Evolutionary conservation across 23 tunicate species (phyloP).

Genomic region (Trididemnum miniatum): DNA sequence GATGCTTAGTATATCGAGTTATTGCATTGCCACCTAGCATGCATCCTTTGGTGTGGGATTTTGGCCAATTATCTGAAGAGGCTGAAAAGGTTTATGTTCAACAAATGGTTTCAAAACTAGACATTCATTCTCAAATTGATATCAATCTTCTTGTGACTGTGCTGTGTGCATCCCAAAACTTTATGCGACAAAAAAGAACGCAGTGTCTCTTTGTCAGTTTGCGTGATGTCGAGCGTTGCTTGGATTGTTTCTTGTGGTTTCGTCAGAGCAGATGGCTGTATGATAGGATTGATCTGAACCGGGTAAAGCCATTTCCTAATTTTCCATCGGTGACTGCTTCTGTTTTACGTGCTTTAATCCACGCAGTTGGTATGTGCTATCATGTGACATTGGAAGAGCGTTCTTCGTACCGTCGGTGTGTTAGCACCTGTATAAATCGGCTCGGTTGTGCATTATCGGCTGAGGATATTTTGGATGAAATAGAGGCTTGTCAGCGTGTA

Average conservation of each 20-base stretch:
- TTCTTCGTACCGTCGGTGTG: constrained; percentile 16
- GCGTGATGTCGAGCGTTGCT: constrained; percentile 80
- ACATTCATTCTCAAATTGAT: background rate
- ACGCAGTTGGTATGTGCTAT: constrained; percentile 71
- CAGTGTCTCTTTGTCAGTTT: constrained; percentile 79
- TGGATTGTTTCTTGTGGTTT: constrained; percentile 60
- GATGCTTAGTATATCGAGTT: constrained; percentile 71
- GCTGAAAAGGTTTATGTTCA: constrained; percentile 68
- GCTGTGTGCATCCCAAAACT: constrained; percentile 49
- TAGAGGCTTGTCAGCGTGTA: constrained; percentile 51
- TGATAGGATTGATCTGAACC: background rate
- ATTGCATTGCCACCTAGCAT: constrained; percentile 88
- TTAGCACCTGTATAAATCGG: background rate
- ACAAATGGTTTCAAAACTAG: constrained; percentile 48
- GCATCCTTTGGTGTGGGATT: constrained; percentile 90
- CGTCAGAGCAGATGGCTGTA: constrained; percentile 30
- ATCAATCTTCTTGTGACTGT: constrained; percentile 37
- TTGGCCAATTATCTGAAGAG: constrained; percentile 49
- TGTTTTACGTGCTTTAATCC: constrained; percentile 28
- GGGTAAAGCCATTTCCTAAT: background rate
- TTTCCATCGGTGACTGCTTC: background rate
- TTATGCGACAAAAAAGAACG: constrained; percentile 42
- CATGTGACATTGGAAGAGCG: constrained; percentile 68
- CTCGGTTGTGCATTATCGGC: background rate
- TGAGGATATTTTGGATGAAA: constrained; percentile 29